Percentiles rank a stretch among this genome's conserved stretches.
These are phyloP conservation scores for Diarsia dahlii DNA, from an alignment of 2,888 invertebrate species.

Conservation along the genomic window DNA sequence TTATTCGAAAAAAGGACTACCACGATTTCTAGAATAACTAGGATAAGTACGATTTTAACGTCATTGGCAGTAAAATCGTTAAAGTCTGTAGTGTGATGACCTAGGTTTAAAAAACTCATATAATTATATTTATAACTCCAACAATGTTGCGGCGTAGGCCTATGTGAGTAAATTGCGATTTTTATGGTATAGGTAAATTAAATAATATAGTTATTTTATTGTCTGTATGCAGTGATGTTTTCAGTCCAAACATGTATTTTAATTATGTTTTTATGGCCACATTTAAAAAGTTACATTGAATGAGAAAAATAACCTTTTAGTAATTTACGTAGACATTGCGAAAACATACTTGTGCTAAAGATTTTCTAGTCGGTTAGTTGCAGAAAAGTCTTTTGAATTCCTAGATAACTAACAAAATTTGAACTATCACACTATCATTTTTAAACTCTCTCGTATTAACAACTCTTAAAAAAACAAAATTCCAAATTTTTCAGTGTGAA, in stretches of 20 bases:
- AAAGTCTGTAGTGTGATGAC: constrained; percentile 54
- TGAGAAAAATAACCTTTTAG: neutral
- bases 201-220: constrained; percentile 51
- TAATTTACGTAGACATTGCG: neutral
- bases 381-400: neutral
- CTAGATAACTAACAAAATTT: neutral
- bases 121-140: constrained; percentile 69
- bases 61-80: constrained; percentile 68
- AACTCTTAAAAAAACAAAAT: neutral
- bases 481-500: constrained; percentile 15
- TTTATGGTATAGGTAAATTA: constrained; percentile 66
- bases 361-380: neutral
- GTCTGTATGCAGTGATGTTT: constrained; percentile 33
- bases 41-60: constrained; percentile 64
- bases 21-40: constrained; percentile 56
- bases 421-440: neutral
- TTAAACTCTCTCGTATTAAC: neutral
- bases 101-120: constrained; percentile 70
- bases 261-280: constrained; percentile 24
- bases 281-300: neutral
- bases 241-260: constrained; percentile 39
- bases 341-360: neutral
- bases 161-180: constrained; percentile 59
- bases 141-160: constrained; percentile 67
- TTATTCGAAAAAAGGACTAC: constrained; percentile 50